Percentiles rank a stretch among this genome's conserved stretches.
Conservation (phyloP, 2,113 vertebrate genomes). For the Polypterus senegalus region DNA sequence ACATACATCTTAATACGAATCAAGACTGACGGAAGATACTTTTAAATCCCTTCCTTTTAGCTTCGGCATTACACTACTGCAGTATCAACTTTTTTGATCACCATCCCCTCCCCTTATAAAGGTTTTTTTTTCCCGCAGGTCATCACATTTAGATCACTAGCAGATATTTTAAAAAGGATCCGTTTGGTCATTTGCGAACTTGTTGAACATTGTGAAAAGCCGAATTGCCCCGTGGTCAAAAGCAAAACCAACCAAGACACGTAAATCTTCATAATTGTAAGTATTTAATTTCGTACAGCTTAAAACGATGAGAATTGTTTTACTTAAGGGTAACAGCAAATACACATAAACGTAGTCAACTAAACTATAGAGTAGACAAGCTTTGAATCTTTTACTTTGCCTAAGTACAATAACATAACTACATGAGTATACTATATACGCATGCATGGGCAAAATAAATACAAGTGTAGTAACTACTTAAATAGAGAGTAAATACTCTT, state of each 20-base stretch:
- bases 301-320: too few species aligned
- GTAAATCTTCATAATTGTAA: constrained; percentile 16
- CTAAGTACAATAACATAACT: too few species aligned
- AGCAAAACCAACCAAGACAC: constrained; percentile 6
- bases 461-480: too few species aligned
- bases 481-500: too few species aligned
- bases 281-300: background rate
- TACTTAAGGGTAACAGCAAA: too few species aligned
- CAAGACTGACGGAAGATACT: constrained; percentile 28
- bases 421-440: too few species aligned
- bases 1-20: constrained; percentile 27
- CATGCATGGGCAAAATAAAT: too few species aligned
- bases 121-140: constrained; percentile 15
- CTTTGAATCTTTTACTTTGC: too few species aligned
- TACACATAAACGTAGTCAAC: too few species aligned
- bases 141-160: constrained; percentile 29
- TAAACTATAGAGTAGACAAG: too few species aligned
- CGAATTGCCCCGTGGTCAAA: constrained; percentile 6
- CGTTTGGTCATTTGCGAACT: constrained; percentile 41
- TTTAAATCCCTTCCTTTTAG: constrained; percentile 15
- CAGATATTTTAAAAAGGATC: constrained; percentile 40
- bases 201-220: constrained; percentile 41
- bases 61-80: constrained; percentile 23
- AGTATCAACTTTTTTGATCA: constrained; percentile 26
- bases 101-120: background rate